These are phyloP conservation scores for Aporophyla nigra DNA, from an alignment of 2,888 invertebrate species.

Conservation along the genomic window DNA sequence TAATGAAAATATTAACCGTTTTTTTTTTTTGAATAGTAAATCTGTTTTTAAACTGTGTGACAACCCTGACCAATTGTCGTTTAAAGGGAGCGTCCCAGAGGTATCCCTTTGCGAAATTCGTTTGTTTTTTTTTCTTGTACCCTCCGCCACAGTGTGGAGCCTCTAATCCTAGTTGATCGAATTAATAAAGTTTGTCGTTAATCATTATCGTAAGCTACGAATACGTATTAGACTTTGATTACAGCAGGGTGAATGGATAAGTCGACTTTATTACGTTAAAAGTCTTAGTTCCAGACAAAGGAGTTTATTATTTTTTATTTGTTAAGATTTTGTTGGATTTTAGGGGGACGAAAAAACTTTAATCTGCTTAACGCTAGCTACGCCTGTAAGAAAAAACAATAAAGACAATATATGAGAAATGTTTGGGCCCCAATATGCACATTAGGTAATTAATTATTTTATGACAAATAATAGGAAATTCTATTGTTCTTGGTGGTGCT, in stretches of 20 bases:
- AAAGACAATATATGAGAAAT: neutral
- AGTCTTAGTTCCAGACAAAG: constrained; percentile 74
- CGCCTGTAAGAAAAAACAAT: neutral
- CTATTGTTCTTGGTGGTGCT: too few relatives aligned
- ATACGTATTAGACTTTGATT: constrained; percentile 89
- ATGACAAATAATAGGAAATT: too few relatives aligned
- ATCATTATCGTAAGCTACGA: constrained; percentile 90
- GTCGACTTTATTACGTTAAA: constrained; percentile 81
- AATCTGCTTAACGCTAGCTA: neutral
- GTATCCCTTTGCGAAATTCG: constrained; percentile 84
- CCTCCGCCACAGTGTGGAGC: constrained; percentile 78
- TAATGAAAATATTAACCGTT: neutral
- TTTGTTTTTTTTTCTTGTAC: constrained; percentile 87
- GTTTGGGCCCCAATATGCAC: neutral
- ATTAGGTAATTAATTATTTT: neutral
- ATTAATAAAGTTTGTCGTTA: constrained; percentile 90
- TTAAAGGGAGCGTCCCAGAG: constrained; percentile 72
- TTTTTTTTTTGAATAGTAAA: neutral
- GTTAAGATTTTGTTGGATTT: constrained; percentile 61
- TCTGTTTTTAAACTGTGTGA: neutral
- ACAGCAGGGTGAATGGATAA: constrained; percentile 83
- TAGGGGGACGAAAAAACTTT: constrained; percentile 12
- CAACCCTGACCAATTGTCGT: constrained; percentile 60
- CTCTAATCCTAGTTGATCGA: constrained; percentile 88
- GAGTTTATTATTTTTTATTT: constrained; percentile 70